Evolutionary conservation across 2,888 invertebrate species (phyloP).

Genomic region (Standfussiana lucernea): DNA sequence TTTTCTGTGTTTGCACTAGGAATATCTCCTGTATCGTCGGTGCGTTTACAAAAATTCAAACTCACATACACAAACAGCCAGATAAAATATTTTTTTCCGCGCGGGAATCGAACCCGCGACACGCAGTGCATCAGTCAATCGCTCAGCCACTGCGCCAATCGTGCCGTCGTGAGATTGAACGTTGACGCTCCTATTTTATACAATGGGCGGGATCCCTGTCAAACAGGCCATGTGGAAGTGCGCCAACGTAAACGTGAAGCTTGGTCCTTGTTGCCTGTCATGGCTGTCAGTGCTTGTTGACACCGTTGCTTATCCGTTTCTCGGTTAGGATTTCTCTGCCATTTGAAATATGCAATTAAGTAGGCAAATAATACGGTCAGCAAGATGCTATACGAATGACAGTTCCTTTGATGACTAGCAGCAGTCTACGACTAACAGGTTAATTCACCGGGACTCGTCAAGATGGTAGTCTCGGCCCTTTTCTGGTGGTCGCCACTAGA

Average conservation of each 20-base stretch:
- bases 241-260: background rate
- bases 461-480: background rate
- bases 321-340: background rate
- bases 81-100: too few relatives aligned
- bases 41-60: too few relatives aligned
- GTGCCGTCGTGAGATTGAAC: too few relatives aligned
- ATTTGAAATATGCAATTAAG: constrained; percentile 12
- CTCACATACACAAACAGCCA: too few relatives aligned
- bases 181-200: background rate
- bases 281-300: constrained; percentile 2
- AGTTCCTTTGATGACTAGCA: background rate
- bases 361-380: background rate
- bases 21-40: too few relatives aligned
- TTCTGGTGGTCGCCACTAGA: background rate
- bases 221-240: background rate
- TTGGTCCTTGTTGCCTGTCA: background rate
- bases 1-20: too few relatives aligned
- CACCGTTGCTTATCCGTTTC: background rate
- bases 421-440: background rate
- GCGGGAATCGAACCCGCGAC: too few relatives aligned
- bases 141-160: too few relatives aligned
- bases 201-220: background rate
- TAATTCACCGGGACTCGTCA: too few relatives aligned
- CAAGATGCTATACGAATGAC: background rate
- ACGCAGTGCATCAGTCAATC: too few relatives aligned